Evolutionary conservation across 2,797 vertebrate genomes (phyloP).

Genomic region (Typhlichthys eigenmanni): DNA sequence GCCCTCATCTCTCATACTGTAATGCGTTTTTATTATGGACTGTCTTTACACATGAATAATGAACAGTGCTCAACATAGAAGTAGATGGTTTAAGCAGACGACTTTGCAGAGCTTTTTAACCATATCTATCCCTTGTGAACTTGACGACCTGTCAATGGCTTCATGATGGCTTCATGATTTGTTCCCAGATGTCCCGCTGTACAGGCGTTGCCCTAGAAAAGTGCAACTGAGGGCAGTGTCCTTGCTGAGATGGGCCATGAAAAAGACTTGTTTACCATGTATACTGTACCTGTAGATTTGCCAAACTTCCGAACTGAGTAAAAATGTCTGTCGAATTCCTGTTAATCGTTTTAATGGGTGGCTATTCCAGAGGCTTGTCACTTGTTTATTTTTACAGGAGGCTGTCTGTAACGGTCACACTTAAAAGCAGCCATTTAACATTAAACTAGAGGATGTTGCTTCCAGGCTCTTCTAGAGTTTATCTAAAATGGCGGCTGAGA

Average conservation of each 20-base stretch:
- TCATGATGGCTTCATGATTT: no score
- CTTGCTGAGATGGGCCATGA: not conserved
- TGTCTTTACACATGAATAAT: not conserved
- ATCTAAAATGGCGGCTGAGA: constrained; percentile 43
- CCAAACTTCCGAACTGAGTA: not conserved
- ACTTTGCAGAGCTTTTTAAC: not conserved
- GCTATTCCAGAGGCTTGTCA: not conserved
- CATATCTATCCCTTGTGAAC: constrained; percentile 3
- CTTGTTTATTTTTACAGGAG: not conserved
- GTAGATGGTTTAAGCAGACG: no score
- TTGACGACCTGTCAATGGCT: no score
- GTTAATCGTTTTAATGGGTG: constrained; percentile 12
- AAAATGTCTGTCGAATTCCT: not conserved
- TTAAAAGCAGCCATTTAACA: constrained; percentile 2
- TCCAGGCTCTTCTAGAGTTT: constrained; percentile 35
- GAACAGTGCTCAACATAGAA: not conserved
- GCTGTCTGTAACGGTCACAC: no score
- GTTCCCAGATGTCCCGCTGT: not conserved
- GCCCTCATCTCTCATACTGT: no score
- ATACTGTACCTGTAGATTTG: not conserved
- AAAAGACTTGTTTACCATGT: not conserved
- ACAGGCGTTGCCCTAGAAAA: constrained; percentile 15
- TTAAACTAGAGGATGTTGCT: constrained; percentile 39
- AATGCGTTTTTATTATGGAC: no score
- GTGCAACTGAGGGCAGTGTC: constrained; percentile 7